Evolutionary conservation across 2,113 vertebrate species (phyloP).

Genomic region (Balaeniceps rex): DNA sequence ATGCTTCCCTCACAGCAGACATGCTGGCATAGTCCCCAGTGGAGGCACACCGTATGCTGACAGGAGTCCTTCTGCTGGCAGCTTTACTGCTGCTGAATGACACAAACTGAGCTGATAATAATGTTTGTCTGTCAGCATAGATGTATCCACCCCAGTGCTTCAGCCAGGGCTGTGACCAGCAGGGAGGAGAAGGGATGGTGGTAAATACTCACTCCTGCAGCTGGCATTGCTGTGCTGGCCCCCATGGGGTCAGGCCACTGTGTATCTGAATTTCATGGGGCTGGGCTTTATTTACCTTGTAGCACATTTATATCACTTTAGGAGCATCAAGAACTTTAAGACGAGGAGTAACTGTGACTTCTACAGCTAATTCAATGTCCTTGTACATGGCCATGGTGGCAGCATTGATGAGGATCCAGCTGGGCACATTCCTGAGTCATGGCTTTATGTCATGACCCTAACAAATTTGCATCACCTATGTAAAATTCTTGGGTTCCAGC

Average conservation of each 20-base stretch:
- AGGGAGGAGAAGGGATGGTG: neutral
- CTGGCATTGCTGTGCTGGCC: neutral
- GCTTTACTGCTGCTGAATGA: neutral
- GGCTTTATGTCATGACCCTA: neutral
- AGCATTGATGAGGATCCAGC: neutral
- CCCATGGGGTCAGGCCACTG: fast-evolving
- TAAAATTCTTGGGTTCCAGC: neutral
- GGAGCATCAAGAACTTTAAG: neutral
- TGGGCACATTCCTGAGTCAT: neutral
- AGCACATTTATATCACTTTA: neutral
- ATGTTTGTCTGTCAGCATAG: neutral
- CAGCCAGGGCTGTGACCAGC: neutral
- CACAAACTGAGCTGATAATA: neutral
- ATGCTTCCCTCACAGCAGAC: neutral
- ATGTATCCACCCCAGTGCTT: neutral
- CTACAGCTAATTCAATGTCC: neutral
- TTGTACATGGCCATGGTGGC: neutral
- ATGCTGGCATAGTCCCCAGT: neutral
- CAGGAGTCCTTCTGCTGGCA: neutral
- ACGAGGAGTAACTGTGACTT: neutral
- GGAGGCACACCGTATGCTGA: neutral
- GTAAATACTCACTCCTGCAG: neutral
- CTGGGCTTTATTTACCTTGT: neutral
- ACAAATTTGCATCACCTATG: neutral
- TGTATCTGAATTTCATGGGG: neutral